Conservation (phyloP, 2,797 vertebrate genomes). For the Poeciliopsis turneri region DNA sequence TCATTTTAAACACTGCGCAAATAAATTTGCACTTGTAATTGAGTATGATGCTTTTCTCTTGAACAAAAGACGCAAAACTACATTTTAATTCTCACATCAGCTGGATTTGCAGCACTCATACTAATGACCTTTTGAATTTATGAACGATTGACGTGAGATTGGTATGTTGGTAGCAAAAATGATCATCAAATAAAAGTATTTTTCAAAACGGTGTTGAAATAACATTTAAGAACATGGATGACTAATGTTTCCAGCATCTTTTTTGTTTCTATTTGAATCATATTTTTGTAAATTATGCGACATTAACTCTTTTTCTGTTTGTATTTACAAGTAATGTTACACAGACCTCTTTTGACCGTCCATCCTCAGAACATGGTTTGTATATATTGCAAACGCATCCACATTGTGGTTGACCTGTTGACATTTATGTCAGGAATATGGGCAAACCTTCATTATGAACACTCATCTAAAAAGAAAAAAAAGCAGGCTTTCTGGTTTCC, state of each 20-base stretch:
- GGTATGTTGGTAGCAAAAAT: neutral
- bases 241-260: constrained; percentile 8
- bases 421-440: constrained; percentile 45
- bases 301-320: constrained; percentile 31
- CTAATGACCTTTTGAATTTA: constrained; percentile 1
- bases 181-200: neutral
- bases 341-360: constrained; percentile 61
- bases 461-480: constrained; percentile 4
- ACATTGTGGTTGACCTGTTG: constrained; percentile 33
- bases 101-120: constrained; percentile 24
- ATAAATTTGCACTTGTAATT: constrained; percentile 7
- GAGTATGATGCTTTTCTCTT: constrained; percentile 14
- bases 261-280: constrained; percentile 3
- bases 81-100: constrained; percentile 25
- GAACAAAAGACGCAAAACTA: constrained; percentile 27
- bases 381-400: constrained; percentile 51
- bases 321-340: constrained; percentile 15
- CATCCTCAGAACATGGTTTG: constrained; percentile 48
- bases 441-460: constrained; percentile 9
- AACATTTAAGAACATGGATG: constrained; percentile 3
- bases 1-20: constrained; percentile 18
- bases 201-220: constrained; percentile 5
- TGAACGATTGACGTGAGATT: neutral
- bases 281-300: constrained; percentile 32
- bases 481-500: neutral